Conservation (phyloP, 1,140 invertebrate genomes). For the Bombus turneri region DNA sequence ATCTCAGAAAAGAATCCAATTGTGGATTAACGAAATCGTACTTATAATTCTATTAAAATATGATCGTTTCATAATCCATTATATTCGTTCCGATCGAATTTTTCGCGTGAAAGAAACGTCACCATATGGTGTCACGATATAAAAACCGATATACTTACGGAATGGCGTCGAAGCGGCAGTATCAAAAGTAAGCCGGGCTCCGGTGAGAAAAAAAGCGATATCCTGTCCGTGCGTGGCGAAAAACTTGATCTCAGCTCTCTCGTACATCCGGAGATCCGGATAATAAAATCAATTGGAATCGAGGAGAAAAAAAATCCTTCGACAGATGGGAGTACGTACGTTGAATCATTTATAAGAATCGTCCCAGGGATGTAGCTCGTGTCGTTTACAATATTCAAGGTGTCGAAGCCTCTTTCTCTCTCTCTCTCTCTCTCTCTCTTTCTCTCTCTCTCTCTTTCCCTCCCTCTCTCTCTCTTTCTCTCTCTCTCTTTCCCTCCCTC, state of each 20-base stretch:
- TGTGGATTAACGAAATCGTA: background rate
- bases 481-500: too few species aligned
- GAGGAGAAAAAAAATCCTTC: constrained; percentile 31
- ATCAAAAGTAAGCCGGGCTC: constrained; percentile 51
- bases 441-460: too few species aligned
- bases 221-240: constrained; percentile 21
- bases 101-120: constrained; percentile 14
- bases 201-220: constrained; percentile 23
- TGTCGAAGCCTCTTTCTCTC: constrained; percentile 19
- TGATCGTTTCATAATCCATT: background rate
- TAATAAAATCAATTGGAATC: constrained; percentile 59
- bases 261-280: constrained; percentile 29
- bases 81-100: constrained; percentile 9
- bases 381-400: constrained; percentile 40
- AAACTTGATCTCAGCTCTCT: constrained; percentile 8
- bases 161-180: constrained; percentile 40
- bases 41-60: background rate
- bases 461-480: too few species aligned
- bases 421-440: background rate
- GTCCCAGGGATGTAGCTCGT: constrained; percentile 3
- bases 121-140: constrained; percentile 52
- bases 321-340: constrained; percentile 25
- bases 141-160: constrained; percentile 60
- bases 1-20: background rate
- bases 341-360: constrained; percentile 45